A percentile compares a stretch with the other conserved stretches of the same genome.
phyloP scores from a whole-genome alignment of 92 coral and sea anemone species.

The Heliopora coerulea region DNA sequence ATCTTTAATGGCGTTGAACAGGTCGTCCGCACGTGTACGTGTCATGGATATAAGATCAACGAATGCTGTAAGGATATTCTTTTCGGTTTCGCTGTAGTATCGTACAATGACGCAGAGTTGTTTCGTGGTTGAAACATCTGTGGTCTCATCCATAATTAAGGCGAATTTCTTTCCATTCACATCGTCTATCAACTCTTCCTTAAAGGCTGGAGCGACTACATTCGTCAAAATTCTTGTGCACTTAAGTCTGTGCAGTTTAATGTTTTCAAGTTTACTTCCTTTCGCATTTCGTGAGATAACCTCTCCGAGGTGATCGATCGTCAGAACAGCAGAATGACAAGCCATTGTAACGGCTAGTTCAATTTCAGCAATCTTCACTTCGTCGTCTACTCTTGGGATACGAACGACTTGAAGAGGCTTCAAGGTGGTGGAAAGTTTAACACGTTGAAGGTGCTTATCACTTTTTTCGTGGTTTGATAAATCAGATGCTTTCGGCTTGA shows the following conservation, averaged over 20 bases:
- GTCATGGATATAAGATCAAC: background rate
- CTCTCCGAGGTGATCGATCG: too few relatives aligned
- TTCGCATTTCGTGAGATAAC: constrained; percentile 23
- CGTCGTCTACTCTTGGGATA: background rate
- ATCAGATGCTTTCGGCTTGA: constrained; percentile 18
- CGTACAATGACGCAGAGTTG: too few relatives aligned
- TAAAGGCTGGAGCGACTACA: too few relatives aligned
- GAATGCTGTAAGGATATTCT: background rate
- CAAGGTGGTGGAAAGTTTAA: constrained; percentile 11
- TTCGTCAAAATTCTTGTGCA: constrained; percentile 29
- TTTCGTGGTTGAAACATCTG: constrained; percentile 8
- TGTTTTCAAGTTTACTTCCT: constrained; percentile 34
- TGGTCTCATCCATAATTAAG: background rate
- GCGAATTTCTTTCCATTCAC: constrained; percentile 7
- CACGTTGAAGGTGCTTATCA: constrained; percentile 28
- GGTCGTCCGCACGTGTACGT: constrained; percentile 12
- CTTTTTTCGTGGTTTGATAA: constrained; percentile 30
- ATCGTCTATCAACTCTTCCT: constrained; percentile 9
- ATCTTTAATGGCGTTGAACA: constrained; percentile 5
- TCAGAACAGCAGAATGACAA: too few relatives aligned
- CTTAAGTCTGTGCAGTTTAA: constrained; percentile 7
- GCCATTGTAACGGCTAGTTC: too few relatives aligned
- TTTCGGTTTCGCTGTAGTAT: background rate
- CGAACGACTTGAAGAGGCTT: constrained; percentile 24
- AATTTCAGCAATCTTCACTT: too few relatives aligned